Conservation (phyloP, 2,888 invertebrate species). For the Actias luna region DNA sequence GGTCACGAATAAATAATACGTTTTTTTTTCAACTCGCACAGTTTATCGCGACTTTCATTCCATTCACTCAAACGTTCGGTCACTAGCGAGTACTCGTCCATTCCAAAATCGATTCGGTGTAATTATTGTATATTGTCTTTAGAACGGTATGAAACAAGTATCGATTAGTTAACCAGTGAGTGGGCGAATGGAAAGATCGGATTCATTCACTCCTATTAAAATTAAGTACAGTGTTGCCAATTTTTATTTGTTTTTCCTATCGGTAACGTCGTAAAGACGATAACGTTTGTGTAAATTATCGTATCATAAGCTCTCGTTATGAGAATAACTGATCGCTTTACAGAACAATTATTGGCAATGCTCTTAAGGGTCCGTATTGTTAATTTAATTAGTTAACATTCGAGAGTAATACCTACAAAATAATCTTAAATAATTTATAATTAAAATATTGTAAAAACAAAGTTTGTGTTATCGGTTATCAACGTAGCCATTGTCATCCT, state of each 20-base stretch:
- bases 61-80: constrained; percentile 35
- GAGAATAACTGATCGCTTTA: background rate
- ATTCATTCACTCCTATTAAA: constrained; percentile 11
- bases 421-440: background rate
- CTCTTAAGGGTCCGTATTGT: background rate
- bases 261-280: background rate
- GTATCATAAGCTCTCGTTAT: background rate
- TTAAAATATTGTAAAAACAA: background rate
- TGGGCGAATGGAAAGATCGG: constrained; percentile 23
- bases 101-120: constrained; percentile 41
- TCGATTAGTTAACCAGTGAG: constrained; percentile 18
- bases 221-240: constrained; percentile 1
- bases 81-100: constrained; percentile 29
- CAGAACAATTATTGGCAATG: background rate
- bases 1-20: constrained; percentile 6
- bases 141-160: constrained; percentile 26
- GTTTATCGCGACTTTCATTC: constrained; percentile 2
- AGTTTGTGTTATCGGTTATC: background rate
- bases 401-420: background rate
- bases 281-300: background rate
- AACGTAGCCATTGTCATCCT: background rate
- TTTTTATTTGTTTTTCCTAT: too few species aligned
- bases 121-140: constrained; percentile 26
- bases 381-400: background rate
- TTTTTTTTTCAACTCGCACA: background rate